Evolutionary conservation across 2,888 invertebrate genomes (phyloP), one percentile per base, ranked within the genome.

Genomic region (Eupithecia inturbata): DNA sequence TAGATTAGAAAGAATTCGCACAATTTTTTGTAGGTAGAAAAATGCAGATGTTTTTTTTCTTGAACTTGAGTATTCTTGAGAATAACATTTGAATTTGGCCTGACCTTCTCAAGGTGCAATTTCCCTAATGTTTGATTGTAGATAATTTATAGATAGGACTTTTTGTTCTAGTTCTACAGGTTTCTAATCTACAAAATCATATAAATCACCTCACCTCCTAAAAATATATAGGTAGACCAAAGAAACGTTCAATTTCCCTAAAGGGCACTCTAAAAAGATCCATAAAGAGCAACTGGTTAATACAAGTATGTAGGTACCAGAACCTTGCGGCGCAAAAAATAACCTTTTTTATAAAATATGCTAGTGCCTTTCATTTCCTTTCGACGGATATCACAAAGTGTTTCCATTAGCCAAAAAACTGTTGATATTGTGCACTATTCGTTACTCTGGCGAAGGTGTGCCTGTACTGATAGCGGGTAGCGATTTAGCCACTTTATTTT

Each of bases 381-480:
- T 66, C 66, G 62, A 62, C 64, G 75, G 72, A 73, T 73, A 66
- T 68, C 49, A 62, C 70, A 71, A 75, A 75, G 67, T 74, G 71
- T 69, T 69, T 72, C 71, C 68, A 79, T 78, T 75, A 75, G 68
- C 68, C 64, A 70, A 71, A 76, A 76, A 76, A 76, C 74, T 83
- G 80, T 83, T 84, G 82, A 80, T 83, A 77, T 78, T 78, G 73
- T 82, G 80, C 83, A 84, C 81, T 81, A 82, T 79, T 76, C 77
- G 75, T 80, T 68, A 75, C 68, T 36, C 63, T 63, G 39, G 67
- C 63, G 64, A 57, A 70, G 71, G 10, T 63, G 14, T 19, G 68
- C 60, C 45, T 36, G 10, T 10, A 64, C 31, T 72, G 28, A 36
- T n/a, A 72, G 70, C 72, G 70, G 63, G 9, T 57, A 66, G 49